These are phyloP conservation scores for Mylabris phalerata DNA, from an alignment of 1,140 invertebrate species.

Conservation along the genomic window DNA sequence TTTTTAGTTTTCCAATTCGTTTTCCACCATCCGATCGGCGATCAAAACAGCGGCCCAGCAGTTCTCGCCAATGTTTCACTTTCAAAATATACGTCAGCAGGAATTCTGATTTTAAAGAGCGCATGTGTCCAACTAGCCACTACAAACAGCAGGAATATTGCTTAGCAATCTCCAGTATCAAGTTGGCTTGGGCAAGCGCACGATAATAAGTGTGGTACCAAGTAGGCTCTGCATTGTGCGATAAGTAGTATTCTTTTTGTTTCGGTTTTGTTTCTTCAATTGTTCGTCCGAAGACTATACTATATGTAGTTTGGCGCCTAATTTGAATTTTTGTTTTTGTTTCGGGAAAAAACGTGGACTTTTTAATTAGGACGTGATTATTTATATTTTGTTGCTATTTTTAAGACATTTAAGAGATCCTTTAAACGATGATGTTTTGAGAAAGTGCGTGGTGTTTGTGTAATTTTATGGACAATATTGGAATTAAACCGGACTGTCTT, in stretches of 20 bases:
- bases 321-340: neutral
- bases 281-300: too few species aligned
- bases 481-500: too few species aligned
- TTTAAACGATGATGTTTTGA: neutral
- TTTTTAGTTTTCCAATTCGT: too few species aligned
- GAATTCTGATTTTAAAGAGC: conserved; percentile 17
- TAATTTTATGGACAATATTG: too few species aligned
- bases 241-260: neutral
- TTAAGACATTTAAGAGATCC: too few species aligned
- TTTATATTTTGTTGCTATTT: neutral
- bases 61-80: conserved; percentile 35
- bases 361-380: conserved; percentile 8
- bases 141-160: conserved; percentile 35
- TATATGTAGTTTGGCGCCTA: neutral
- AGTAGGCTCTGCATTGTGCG: conserved; percentile 23
- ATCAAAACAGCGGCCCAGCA: neutral
- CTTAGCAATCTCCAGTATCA: conserved; percentile 38
- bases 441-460: conserved; percentile 27
- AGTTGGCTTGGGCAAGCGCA: conserved; percentile 43
- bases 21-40: too few species aligned
- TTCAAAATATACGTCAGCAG: conserved; percentile 36
- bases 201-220: conserved; percentile 38
- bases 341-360: neutral
- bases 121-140: conserved; percentile 31
- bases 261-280: too few species aligned